A percentile compares a stretch with the other conserved stretches of the same genome.
phyloP scores from a whole-genome alignment of 2,797 vertebrate genomes.

The Anguilla obscura region DNA sequence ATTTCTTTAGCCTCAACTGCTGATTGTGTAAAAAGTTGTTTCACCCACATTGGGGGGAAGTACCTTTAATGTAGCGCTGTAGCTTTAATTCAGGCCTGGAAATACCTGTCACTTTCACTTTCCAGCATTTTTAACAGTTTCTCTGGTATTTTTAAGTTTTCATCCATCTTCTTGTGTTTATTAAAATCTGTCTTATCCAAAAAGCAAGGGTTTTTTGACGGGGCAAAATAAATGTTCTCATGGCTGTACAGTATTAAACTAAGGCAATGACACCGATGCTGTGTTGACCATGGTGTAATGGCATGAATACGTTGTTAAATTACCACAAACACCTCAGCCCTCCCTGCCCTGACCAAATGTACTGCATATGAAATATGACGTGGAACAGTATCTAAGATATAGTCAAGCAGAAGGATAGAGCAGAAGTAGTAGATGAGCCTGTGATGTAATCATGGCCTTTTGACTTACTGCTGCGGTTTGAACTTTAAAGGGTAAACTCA shows the following conservation, averaged over 20 bases:
- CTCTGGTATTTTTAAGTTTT: background rate
- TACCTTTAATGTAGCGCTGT: background rate
- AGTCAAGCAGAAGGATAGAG: conserved; percentile 43
- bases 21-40: background rate
- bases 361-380: conserved; percentile 55
- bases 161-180: background rate
- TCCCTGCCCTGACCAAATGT: conserved; percentile 49
- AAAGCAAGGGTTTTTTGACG: background rate
- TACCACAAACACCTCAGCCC: conserved; percentile 41
- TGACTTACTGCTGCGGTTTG: conserved; percentile 53
- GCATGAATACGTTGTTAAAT: background rate
- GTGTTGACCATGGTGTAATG: background rate
- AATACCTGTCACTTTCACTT: background rate
- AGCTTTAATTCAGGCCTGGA: background rate
- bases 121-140: background rate
- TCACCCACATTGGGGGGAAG: background rate
- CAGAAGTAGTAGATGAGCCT: conserved; percentile 63
- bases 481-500: conserved; percentile 58
- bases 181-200: background rate
- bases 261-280: background rate
- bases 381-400: conserved; percentile 62
- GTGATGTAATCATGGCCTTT: conserved; percentile 57
- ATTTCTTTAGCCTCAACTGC: background rate
- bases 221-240: background rate
- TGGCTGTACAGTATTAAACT: background rate